Base-by-base conservation (phyloP, 1,140 invertebrate species). In the Atta texana region DNA sequence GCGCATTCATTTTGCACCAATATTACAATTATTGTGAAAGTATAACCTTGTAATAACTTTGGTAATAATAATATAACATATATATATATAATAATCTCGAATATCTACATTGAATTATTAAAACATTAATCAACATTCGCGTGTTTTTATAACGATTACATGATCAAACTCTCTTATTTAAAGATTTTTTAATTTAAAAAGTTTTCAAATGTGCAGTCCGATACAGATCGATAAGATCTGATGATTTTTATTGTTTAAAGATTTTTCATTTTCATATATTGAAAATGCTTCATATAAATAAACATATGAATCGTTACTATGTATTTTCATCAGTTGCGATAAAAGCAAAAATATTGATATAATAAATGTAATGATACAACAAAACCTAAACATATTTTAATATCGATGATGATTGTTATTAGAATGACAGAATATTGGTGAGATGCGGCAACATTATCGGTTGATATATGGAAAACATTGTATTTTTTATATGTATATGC, bases 11-110 rank as follows among this genome's bases (percentile, higher is more conserved):
- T 78, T 64, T n/a, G 21, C 44, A 28, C 12, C n/a, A 68, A 72
- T 66, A 80, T 82, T 72, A 49, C 39, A 49, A 72, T 80, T 10
- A 80, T 55, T 39, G 16, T n/a, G 2, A 28, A 81, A 16, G 59
- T 24, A 24, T 24, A 24, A 24, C 24, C 24, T 24, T 24, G 24
- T 72, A 72, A 71, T 24, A 57, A 28, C 16, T 10, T 44, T 44
- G 39, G 39, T 44, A 44, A 44, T 39, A 39, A 8, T 39, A 18
- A 3, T 14, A 44, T 24, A 69, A 81, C n/a, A 2, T 28, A 24
- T 31, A 31, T 31, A 31, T 31, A 3, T 68, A 39, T 1, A 39
- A 39, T 39, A 81, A 31, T 78, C 28, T 55, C n/a, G 6, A 63
- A 8, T 44, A 49, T 66, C 21, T 12, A 57, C 12, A n/a, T 49